Conservation (phyloP, 2,797 vertebrate species). For the Falco berigora region DNA sequence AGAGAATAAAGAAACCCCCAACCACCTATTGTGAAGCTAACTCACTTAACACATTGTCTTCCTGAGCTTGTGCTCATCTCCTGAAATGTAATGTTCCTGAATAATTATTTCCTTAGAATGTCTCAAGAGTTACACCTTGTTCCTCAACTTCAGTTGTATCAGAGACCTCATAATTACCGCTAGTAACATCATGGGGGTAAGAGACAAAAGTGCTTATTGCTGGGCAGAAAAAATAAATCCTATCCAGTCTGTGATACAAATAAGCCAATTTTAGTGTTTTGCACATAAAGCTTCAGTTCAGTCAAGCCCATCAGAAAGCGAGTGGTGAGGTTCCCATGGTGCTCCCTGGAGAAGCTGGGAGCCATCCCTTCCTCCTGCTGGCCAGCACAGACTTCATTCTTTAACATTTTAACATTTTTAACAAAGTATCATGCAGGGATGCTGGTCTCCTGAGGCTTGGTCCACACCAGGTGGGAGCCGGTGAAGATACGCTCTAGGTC, state of each 20-base stretch:
- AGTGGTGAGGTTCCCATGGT: background rate
- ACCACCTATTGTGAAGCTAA: background rate
- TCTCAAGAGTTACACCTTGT: background rate
- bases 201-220: background rate
- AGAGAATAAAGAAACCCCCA: background rate
- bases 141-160: background rate
- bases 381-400: background rate
- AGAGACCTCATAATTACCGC: background rate
- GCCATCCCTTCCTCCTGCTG: background rate
- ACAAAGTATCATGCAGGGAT: background rate
- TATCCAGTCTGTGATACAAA: background rate
- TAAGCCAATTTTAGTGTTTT: background rate
- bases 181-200: background rate
- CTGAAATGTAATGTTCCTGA: background rate
- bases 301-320: background rate
- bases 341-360: background rate
- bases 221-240: background rate
- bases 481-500: background rate
- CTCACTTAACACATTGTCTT: background rate
- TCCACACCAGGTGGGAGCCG: background rate
- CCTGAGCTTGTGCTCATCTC: background rate
- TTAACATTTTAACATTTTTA: background rate
- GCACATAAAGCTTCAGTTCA: background rate
- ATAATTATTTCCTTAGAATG: background rate
- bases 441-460: background rate